phyloP scores from a whole-genome alignment of 2,888 invertebrate species.

The Podotricha telesiphe region DNA sequence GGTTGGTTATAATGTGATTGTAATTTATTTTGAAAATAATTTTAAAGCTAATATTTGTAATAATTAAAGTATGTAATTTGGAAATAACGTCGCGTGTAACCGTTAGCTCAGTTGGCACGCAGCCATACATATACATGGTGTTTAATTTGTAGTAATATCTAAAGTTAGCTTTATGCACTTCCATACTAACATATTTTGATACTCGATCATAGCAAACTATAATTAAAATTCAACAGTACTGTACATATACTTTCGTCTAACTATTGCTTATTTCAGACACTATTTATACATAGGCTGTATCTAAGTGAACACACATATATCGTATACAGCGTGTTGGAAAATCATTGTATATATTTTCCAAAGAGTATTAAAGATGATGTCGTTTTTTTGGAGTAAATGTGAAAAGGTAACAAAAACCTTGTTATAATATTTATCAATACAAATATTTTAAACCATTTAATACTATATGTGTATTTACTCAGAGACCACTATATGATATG shows the following conservation, averaged over 20 bases:
- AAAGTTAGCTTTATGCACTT: conserved; percentile 63
- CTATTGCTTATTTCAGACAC: conserved; percentile 31
- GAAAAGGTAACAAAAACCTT: no score
- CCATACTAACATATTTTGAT: conserved; percentile 62
- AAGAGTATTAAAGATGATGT: background rate
- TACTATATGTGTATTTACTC: conserved; percentile 8
- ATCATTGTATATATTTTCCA: background rate
- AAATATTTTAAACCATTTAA: background rate
- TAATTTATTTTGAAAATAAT: background rate
- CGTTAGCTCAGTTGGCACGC: conserved; percentile 22
- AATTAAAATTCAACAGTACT: conserved; percentile 24
- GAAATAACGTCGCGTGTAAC: background rate
- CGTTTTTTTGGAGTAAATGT: no score
- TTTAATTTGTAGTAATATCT: conserved; percentile 17
- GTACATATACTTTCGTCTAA: conserved; percentile 29
- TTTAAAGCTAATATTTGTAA: no score
- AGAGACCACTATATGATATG: background rate
- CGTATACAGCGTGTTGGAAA: conserved; percentile 1
- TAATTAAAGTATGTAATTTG: background rate
- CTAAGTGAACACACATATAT: conserved; percentile 12
- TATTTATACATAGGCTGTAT: conserved; percentile 17
- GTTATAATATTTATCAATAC: no score
- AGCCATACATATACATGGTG: conserved; percentile 25
- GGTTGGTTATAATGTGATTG: background rate
- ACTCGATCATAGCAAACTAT: conserved; percentile 41